Evolutionary conservation across 2,797 vertebrate genomes (phyloP).

Genomic region (Cossypha dichroa): DNA sequence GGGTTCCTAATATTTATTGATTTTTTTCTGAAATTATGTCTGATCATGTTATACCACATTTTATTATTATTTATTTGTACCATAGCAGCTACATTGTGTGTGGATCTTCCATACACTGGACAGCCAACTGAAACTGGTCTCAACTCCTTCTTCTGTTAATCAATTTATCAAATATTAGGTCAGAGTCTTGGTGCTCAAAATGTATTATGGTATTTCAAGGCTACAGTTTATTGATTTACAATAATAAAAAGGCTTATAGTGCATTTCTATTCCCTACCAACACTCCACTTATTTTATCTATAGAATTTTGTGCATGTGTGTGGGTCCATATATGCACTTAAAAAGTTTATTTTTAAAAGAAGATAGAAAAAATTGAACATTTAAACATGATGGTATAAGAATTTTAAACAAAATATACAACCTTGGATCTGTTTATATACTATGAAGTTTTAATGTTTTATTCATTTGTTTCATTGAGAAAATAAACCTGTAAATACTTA

Average conservation of each 20-base stretch:
- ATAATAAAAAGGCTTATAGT: not conserved
- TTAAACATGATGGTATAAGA: fast-evolving
- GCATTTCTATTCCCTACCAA: not conserved
- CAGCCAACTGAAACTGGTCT: not conserved
- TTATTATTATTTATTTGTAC: not conserved
- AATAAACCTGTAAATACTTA: not conserved
- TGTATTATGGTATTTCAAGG: not conserved
- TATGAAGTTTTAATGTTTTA: not conserved
- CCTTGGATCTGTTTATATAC: not conserved
- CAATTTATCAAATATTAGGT: not conserved
- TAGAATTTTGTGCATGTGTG: not conserved
- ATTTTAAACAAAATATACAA: not conserved
- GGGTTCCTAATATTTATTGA: not conserved
- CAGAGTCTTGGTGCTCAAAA: not conserved
- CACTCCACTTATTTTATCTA: not conserved
- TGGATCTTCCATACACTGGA: not conserved
- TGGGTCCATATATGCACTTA: not conserved
- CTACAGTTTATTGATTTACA: not conserved
- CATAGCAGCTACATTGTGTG: not conserved
- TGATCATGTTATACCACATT: not conserved
- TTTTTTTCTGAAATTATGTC: not conserved
- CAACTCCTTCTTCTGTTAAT: not conserved
- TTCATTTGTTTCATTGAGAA: not conserved
- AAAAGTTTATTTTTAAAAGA: not conserved
- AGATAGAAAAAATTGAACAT: not conserved